These are phyloP conservation scores for Furcula furcula DNA, from an alignment of 2,888 invertebrate species.

Conservation along the genomic window DNA sequence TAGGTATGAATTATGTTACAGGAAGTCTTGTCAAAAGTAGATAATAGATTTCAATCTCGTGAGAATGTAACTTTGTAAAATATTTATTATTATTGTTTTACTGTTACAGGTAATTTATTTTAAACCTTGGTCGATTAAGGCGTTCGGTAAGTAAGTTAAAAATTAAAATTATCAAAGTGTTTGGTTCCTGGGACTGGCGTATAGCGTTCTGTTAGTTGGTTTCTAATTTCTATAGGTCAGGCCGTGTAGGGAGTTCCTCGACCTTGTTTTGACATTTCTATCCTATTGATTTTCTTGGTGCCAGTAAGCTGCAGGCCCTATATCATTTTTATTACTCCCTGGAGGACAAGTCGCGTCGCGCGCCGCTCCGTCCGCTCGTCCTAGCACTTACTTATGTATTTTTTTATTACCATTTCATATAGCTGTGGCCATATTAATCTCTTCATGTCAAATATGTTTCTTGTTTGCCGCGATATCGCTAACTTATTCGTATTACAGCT, in stretches of 20 bases:
- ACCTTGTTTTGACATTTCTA: slow-evolving; percentile 57
- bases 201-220: slow-evolving; percentile 9
- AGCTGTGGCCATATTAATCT: slow-evolving; percentile 45
- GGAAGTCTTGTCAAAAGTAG: not conserved
- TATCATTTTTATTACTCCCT: slow-evolving; percentile 68
- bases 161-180: no score
- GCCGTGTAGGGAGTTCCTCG: slow-evolving; percentile 31
- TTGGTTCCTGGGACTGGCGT: slow-evolving; percentile 6
- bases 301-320: slow-evolving; percentile 51
- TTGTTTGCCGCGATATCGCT: no score
- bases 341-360: slow-evolving; percentile 47
- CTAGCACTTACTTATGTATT: slow-evolving; percentile 54
- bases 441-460: slow-evolving; percentile 22
- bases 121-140: slow-evolving; percentile 8
- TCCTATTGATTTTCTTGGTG: slow-evolving; percentile 55
- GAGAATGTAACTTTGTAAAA: not conserved
- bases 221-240: slow-evolving; percentile 26
- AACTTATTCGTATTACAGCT: no score
- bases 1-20: not conserved
- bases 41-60: not conserved
- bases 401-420: slow-evolving; percentile 55
- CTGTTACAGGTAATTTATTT: slow-evolving; percentile 32
- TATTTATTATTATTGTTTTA: slow-evolving; percentile 13
- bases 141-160: slow-evolving; percentile 4
- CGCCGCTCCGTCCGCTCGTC: slow-evolving; percentile 51